A percentile compares a stretch with the other conserved stretches of the same genome.
Conservation (phyloP, 2,888 invertebrate species). For the Erebia palarica region DNA sequence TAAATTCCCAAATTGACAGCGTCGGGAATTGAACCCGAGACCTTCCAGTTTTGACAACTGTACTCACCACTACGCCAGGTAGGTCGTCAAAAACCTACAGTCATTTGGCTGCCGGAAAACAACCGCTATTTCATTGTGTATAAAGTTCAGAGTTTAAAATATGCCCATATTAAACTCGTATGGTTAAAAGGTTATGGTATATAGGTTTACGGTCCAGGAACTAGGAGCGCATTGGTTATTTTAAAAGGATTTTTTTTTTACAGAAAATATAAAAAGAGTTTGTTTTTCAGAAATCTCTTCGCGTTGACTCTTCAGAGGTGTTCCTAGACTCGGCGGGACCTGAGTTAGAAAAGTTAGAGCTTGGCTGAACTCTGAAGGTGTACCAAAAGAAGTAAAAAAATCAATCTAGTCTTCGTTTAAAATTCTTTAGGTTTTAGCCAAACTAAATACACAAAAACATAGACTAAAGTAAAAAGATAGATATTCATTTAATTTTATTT, state of each 20-base stretch:
- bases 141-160: too few relatives aligned
- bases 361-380: slow-evolving; percentile 19
- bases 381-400: background rate
- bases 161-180: too few relatives aligned
- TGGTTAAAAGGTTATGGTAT: too few relatives aligned
- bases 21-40: too few relatives aligned
- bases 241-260: background rate
- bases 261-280: too few relatives aligned
- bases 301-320: slow-evolving; percentile 10
- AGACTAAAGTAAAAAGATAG: slow-evolving; percentile 14
- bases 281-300: slow-evolving; percentile 1
- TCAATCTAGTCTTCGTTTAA: slow-evolving; percentile 9
- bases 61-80: too few relatives aligned
- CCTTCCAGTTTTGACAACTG: too few relatives aligned
- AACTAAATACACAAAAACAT: background rate
- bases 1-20: too few relatives aligned
- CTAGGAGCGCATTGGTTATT: background rate
- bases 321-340: slow-evolving; percentile 1
- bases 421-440: slow-evolving; percentile 18
- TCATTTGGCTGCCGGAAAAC: too few relatives aligned
- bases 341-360: background rate
- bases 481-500: background rate
- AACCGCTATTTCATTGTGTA: too few relatives aligned
- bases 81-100: too few relatives aligned
- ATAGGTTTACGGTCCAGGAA: too few relatives aligned